A percentile compares a stretch with the other conserved stretches of the same genome.
phyloP scores from a whole-genome alignment of 53 echinoderm and acorn worm species.

The Antedon mediterranea region DNA sequence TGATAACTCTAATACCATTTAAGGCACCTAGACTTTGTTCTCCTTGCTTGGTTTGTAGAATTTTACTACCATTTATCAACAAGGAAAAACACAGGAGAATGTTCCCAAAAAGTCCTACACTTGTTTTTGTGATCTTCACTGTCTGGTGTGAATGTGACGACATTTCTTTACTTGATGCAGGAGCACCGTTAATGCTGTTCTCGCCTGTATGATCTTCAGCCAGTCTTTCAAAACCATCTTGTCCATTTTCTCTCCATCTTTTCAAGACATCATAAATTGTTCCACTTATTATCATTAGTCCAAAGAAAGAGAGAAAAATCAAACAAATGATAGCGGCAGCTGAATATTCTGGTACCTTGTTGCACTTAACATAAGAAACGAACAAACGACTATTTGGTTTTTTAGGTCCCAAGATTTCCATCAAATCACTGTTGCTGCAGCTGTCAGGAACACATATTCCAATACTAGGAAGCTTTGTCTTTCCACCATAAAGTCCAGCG shows the following conservation, averaged over 20 bases:
- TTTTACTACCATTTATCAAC: constrained; percentile 59
- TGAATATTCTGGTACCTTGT: background rate
- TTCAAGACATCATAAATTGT: too few species aligned
- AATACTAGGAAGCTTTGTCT: background rate
- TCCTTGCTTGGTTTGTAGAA: constrained; percentile 38
- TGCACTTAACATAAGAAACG: background rate
- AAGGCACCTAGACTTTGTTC: constrained; percentile 51
- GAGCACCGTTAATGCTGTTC: too few species aligned
- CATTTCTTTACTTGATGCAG: too few species aligned
- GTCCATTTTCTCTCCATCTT: too few species aligned
- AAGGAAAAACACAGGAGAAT: constrained; percentile 67
- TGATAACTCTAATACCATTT: constrained; percentile 71
- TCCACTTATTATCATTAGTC: too few species aligned
- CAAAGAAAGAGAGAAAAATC: too few species aligned
- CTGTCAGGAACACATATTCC: constrained; percentile 27
- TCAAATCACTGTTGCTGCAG: constrained; percentile 18
- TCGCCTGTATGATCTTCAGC: too few species aligned
- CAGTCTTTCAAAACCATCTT: too few species aligned
- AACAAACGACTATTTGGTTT: background rate
- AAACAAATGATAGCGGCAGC: background rate
- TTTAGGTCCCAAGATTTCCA: background rate
- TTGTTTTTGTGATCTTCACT: too few species aligned
- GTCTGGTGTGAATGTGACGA: background rate
- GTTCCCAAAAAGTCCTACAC: constrained; percentile 12
- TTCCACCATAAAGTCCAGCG: background rate